phyloP scores from a whole-genome alignment of 1,140 invertebrate genomes.

The Scaptomyza pallida region DNA sequence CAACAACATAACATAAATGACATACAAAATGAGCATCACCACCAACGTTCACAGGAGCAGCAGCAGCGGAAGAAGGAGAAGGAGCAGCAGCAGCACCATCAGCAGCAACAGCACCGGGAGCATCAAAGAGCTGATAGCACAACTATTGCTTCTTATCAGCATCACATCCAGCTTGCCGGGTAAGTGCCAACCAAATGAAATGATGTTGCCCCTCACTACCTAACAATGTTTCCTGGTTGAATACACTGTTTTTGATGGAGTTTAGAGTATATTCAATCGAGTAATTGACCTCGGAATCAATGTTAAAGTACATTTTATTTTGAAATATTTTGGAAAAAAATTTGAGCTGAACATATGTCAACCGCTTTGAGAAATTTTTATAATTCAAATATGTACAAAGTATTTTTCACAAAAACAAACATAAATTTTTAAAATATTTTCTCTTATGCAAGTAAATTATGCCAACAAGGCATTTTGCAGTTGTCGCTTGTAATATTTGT shows the following conservation, averaged over 20 bases:
- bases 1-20: constrained; percentile 55
- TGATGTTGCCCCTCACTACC: neutral
- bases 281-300: neutral
- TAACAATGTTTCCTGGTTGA: constrained; percentile 33
- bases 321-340: too few relatives aligned
- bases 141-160: constrained; percentile 80
- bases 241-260: constrained; percentile 3
- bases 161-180: constrained; percentile 75
- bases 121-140: constrained; percentile 51
- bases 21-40: constrained; percentile 68
- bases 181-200: constrained; percentile 62
- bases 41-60: constrained; percentile 24
- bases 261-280: neutral
- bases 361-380: too few relatives aligned
- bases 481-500: constrained; percentile 1
- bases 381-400: too few relatives aligned
- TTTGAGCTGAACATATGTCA: too few relatives aligned
- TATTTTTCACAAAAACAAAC: too few relatives aligned
- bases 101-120: constrained; percentile 20
- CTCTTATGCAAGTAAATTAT: neutral
- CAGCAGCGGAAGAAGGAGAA: constrained; percentile 5
- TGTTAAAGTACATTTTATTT: too few relatives aligned
- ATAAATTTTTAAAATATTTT: too few relatives aligned
- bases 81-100: constrained; percentile 15
- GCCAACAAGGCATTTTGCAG: neutral